Evolutionary conservation across 2,113 vertebrate genomes (phyloP).

Genomic region (Trogon melanurus): DNA sequence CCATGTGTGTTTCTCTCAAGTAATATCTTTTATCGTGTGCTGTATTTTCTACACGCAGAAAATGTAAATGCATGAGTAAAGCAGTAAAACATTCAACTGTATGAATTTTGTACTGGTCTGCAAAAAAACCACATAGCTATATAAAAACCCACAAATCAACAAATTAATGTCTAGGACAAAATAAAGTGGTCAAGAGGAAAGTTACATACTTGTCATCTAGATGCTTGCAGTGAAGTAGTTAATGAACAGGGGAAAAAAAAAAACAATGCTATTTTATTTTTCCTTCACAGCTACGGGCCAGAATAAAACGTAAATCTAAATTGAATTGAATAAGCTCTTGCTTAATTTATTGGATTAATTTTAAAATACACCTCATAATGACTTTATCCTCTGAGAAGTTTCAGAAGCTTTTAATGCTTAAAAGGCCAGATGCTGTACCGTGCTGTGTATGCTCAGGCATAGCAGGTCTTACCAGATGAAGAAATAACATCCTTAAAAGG

Average conservation of each 20-base stretch:
- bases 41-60: not conserved
- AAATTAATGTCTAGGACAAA: constrained; percentile 4
- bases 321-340: constrained; percentile 36
- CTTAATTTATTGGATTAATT: constrained; percentile 62
- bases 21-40: not conserved
- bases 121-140: not conserved
- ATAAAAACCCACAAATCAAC: not conserved
- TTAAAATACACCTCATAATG: constrained; percentile 52
- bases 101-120: not conserved
- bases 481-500: constrained; percentile 32
- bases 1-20: not conserved
- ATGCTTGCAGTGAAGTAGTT: not conserved
- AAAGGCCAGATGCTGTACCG: not conserved
- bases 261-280: not conserved
- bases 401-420: constrained; percentile 27
- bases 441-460: not conserved
- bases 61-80: not conserved
- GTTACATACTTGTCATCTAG: not conserved
- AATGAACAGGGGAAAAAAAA: not conserved
- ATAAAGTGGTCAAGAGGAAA: not conserved
- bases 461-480: not conserved
- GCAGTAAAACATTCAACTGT: not conserved
- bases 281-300: not conserved
- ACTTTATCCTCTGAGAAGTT: constrained; percentile 48
- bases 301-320: not conserved